Conservation (phyloP, 2,797 vertebrate species). For the Ctenopoma multispine region DNA sequence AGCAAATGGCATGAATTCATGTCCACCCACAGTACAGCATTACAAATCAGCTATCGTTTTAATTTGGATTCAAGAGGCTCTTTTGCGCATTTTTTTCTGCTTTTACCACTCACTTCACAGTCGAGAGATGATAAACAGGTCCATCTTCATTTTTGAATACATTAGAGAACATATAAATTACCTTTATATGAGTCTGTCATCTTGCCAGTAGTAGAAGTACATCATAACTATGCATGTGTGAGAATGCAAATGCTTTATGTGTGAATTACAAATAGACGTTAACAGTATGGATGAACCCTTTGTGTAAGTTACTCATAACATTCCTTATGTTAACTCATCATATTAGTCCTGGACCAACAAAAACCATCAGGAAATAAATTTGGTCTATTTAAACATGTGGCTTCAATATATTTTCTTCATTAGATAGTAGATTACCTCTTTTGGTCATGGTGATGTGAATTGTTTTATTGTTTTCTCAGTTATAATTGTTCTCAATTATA, state of each 20-base stretch:
- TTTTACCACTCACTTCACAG: conserved; percentile 51
- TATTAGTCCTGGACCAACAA: conserved; percentile 2
- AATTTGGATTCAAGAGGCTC: conserved; percentile 60
- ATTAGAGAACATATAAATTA: conserved; percentile 44
- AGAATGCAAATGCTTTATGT: conserved; percentile 17
- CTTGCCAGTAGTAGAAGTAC: conserved; percentile 28
- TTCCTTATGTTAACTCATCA: conserved; percentile 2
- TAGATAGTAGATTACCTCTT: not conserved
- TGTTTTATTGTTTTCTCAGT: conserved; percentile 8
- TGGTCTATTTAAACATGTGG: conserved; percentile 15
- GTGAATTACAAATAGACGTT: conserved; percentile 1
- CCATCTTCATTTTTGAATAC: conserved; percentile 36
- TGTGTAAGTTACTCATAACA: conserved; percentile 5
- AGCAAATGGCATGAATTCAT: conserved; percentile 42
- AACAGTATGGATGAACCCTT: not conserved
- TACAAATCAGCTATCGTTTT: conserved; percentile 47
- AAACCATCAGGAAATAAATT: conserved; percentile 24
- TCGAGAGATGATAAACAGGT: conserved; percentile 38
- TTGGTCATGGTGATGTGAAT: not conserved
- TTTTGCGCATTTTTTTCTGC: conserved; percentile 22
- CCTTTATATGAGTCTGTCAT: conserved; percentile 53
- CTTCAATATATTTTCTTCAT: conserved; percentile 13
- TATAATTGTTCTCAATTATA: conserved; percentile 17
- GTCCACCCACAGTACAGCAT: conserved; percentile 52
- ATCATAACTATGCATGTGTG: conserved; percentile 23